Evolutionary conservation across 2,888 invertebrate species (phyloP), one percentile per base, ranked within the genome.

Genomic region (Agrochola lota): DNA sequence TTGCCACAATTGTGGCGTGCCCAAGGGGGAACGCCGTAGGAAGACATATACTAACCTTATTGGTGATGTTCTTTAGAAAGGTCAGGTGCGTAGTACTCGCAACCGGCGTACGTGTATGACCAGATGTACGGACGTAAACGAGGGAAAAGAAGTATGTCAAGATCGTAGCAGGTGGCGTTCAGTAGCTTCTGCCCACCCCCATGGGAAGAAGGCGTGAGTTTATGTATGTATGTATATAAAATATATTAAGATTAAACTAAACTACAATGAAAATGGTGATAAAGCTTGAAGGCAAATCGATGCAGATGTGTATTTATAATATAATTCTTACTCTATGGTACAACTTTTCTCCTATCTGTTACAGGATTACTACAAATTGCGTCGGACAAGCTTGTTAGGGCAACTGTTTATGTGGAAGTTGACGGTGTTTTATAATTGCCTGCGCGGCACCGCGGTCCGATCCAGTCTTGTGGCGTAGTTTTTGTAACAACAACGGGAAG

Each of bases 341-440:
- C 35, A 79, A 85, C 74, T 82, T 86, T 86, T 80, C 72, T 79
- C 77, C 85, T 85, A 86, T 87, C 82, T 82, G 73, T 86, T 87
- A 81, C 77, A n/a, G 76, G 87, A 86, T 86, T 86, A 86, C 87
- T 71, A 81, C 73, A 86, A 87, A 86, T 77, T 83, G 83, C 60
- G 63, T 67, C 40, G 78, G 72, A 79, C 87, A 84, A 86, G 81
- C 87, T 86, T 84, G 85, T 84, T 83, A 77, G 80, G 76, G 30
- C 26, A 75, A 81, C 78, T 84, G 84, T 86, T 85, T 83, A 80
- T 77, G 83, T 83, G 73, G 62, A 70, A 83, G 62, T 77, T 83
- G 77, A 83, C 66, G 62, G 80, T 72, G 63, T 72, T 86, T 85
- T 83, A 77, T 77, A 84, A 85, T 84, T 85, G 79, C 75, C 26